Conservation (phyloP, 2,888 invertebrate genomes). For the Drosophila tripunctata region DNA sequence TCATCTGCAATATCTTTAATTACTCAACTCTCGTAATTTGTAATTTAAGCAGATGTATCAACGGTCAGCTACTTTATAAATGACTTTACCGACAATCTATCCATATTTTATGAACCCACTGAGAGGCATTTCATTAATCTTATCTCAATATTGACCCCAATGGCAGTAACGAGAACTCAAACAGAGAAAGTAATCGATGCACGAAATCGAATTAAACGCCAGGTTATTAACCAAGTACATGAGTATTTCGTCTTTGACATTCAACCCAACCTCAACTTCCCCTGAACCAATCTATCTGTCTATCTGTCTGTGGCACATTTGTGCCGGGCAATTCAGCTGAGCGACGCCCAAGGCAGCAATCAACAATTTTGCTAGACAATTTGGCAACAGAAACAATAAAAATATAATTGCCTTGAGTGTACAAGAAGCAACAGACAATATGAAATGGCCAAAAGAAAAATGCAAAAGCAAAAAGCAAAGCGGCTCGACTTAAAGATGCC, state of each 20-base stretch:
- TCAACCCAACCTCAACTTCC: neutral
- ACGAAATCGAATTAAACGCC: conserved; percentile 45
- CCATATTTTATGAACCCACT: conserved; percentile 6
- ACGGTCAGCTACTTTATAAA: conserved; percentile 2
- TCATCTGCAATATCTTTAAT: neutral
- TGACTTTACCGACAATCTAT: neutral
- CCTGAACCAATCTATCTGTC: conserved; percentile 5
- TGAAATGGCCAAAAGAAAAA: conserved; percentile 5
- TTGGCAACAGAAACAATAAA: conserved; percentile 70
- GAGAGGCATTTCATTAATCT: conserved; percentile 20
- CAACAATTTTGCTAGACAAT: conserved; percentile 70
- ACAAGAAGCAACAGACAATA: conserved; percentile 29
- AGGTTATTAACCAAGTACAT: conserved; percentile 15
- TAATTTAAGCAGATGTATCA: conserved; percentile 1
- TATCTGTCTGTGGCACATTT: conserved; percentile 22
- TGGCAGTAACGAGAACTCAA: conserved; percentile 3
- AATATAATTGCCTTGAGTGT: conserved; percentile 71
- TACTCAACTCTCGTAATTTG: neutral
- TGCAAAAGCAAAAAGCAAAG: neutral
- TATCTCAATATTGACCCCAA: conserved; percentile 4
- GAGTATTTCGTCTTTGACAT: conserved; percentile 15
- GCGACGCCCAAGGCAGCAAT: conserved; percentile 55
- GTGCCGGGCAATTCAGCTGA: conserved; percentile 34
- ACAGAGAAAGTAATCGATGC: conserved; percentile 28
- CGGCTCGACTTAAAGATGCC: neutral